Evolutionary conservation across 2,113 vertebrate genomes (phyloP), one percentile per base, ranked within the genome.

Genomic region (Sula dactylatra): DNA sequence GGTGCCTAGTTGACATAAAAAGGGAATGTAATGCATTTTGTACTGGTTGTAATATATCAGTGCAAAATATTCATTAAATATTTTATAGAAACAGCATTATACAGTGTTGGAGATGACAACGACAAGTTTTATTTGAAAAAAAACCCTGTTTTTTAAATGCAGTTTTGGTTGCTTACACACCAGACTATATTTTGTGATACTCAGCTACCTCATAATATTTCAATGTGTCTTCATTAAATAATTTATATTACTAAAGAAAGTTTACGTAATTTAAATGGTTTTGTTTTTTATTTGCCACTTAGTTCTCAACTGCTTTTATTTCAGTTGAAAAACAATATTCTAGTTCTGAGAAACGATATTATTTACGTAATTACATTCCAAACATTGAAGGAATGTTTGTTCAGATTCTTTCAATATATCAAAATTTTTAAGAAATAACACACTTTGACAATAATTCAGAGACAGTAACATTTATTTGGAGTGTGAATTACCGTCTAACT

Each of bases 1-100:
- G 88, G 98, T 98, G 67, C 67, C 36, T 82, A 71, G 32, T 65
- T 72, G 56, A 42, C 16, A 10, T 13, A 9, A 47, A 73, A 62
- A 52, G 27, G 62, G 64, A 66, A 70, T 21, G 49, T 26, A 38
- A 32, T 55, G 42, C 17, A 6, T 88, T 92, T 77, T 40, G 13
- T 47, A 20, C 36, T 44, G 26, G 10, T 85, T 6, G 2, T 82
- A 58, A 44, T 54, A 8, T 18, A 77, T n/a, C 47, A 69, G 2
- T 86, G 19, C 1, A 11, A 54, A 50, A 59, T 58, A 7, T 6
- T 49, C 3, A 26, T 72, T 20, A 45, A 71, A 32, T 86, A 13
- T 44, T 54, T 59, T 61, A 25, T 52, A 29, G 17, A 36, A 91
- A 38, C 9, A 44, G 13, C 29, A 5, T 65, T 14, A 9, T 40